phyloP scores from a whole-genome alignment of 2,113 vertebrate species.

The Urocynchramus pylzowi region DNA sequence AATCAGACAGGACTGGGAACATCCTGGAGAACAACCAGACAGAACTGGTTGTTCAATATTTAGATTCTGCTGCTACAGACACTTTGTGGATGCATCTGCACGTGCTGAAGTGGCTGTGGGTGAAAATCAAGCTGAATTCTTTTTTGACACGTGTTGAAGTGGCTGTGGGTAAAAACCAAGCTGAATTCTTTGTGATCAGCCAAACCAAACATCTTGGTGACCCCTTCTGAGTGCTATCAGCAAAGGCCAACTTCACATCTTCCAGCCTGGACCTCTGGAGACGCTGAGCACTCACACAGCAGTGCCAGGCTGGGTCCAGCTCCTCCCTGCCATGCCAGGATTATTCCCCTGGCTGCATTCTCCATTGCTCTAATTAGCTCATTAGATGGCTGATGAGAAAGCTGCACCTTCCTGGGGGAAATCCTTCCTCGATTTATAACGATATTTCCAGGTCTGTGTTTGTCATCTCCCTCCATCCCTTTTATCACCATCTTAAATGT shows the following conservation, averaged over 20 bases:
- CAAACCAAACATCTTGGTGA: background rate
- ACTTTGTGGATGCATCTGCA: background rate
- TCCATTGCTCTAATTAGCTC: conserved; percentile 23
- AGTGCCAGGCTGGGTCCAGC: background rate
- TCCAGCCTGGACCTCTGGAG: background rate
- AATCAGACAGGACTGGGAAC: background rate
- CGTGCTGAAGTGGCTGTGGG: fast-evolving
- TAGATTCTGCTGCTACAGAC: background rate
- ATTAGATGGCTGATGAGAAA: conserved; percentile 29
- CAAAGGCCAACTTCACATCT: background rate
- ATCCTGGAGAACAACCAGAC: background rate
- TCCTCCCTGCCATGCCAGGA: background rate
- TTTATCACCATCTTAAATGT: background rate
- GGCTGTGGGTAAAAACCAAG: background rate
- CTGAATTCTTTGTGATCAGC: background rate
- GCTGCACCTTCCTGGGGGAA: conserved; percentile 18
- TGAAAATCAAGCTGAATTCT: background rate
- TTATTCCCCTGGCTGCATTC: background rate
- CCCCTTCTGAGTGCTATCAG: background rate
- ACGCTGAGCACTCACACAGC: background rate
- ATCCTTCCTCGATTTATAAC: background rate
- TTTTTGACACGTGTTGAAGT: background rate
- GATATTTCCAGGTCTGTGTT: background rate
- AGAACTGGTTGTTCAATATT: fast-evolving
- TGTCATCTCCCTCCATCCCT: background rate